Conservation (phyloP, 2,888 invertebrate species). For the Lagria hirta region DNA sequence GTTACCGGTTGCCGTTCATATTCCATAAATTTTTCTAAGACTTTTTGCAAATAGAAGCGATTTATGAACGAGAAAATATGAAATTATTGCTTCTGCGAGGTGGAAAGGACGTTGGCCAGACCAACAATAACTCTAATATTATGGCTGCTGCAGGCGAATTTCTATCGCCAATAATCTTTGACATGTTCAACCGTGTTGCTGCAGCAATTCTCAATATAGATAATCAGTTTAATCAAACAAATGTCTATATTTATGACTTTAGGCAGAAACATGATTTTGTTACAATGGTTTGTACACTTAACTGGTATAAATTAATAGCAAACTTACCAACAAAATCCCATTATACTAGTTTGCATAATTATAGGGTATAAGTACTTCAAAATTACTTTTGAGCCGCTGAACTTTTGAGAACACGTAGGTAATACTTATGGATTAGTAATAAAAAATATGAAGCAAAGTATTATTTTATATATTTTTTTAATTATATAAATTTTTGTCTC, state of each 20-base stretch:
- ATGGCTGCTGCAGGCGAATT: conserved; percentile 11
- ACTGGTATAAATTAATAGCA: too few relatives aligned
- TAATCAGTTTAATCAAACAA: conserved; percentile 23
- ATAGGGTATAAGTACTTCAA: too few relatives aligned
- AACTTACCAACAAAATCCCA: too few relatives aligned
- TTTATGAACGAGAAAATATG: conserved; percentile 11
- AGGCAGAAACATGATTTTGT: conserved; percentile 16
- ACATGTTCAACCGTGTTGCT: conserved; percentile 15
- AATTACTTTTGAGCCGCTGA: too few relatives aligned
- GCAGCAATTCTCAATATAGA: conserved; percentile 16
- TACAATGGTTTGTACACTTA: conserved; percentile 21
- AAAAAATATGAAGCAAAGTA: too few relatives aligned
- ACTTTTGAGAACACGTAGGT: too few relatives aligned
- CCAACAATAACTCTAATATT: conserved; percentile 9
- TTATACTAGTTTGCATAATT: too few relatives aligned
- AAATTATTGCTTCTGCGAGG: conserved; percentile 2
- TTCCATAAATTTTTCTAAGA: conserved; percentile 23
- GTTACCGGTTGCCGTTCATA: conserved; percentile 6
- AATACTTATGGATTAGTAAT: too few relatives aligned
- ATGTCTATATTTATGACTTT: conserved; percentile 20
- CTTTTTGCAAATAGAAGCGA: conserved; percentile 8
- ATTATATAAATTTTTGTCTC: too few relatives aligned
- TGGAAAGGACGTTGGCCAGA: conserved; percentile 16
- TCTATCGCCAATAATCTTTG: conserved; percentile 18
- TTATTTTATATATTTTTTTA: too few relatives aligned